phyloP scores from a whole-genome alignment of 2,888 invertebrate species.

The Muscina levida region DNA sequence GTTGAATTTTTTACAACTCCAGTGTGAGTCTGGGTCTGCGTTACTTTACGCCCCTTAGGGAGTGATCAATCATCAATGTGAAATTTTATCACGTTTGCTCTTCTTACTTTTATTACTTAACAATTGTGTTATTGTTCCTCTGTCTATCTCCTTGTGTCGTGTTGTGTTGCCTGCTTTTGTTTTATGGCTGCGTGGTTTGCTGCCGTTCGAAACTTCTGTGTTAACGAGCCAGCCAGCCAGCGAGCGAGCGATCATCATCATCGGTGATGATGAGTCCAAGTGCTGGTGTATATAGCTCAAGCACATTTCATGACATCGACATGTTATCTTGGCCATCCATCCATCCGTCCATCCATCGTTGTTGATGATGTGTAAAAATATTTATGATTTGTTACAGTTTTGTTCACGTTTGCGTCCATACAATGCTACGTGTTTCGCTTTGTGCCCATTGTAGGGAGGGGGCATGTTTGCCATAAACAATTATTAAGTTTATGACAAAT shows the following conservation, averaged over 20 bases:
- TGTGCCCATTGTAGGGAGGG: too few relatives aligned
- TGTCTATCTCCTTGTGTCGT: slow-evolving; percentile 41
- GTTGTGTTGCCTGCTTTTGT: slow-evolving; percentile 36
- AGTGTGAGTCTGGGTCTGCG: not conserved
- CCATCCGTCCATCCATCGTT: slow-evolving; percentile 22
- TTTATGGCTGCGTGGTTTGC: slow-evolving; percentile 22
- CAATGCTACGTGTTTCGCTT: too few relatives aligned
- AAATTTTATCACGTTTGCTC: slow-evolving; percentile 66
- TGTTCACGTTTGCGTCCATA: slow-evolving; percentile 43
- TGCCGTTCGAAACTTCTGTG: slow-evolving; percentile 19
- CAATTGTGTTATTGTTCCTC: slow-evolving; percentile 53
- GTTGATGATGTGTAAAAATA: slow-evolving; percentile 61
- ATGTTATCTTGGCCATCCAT: not conserved
- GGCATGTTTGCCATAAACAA: slow-evolving; percentile 13
- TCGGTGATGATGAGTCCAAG: slow-evolving; percentile 45
- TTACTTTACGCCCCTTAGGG: slow-evolving; percentile 62
- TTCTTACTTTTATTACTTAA: slow-evolving; percentile 58
- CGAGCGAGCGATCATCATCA: too few relatives aligned
- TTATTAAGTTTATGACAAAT: slow-evolving; percentile 54
- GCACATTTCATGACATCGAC: not conserved
- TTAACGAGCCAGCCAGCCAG: slow-evolving; percentile 3
- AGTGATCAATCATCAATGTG: slow-evolving; percentile 63
- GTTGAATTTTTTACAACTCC: slow-evolving; percentile 20
- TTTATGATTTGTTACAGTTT: slow-evolving; percentile 65
- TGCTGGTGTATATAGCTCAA: not conserved